These are phyloP conservation scores for Pinna nobilis DNA, from an alignment of 1,140 invertebrate species.

Conservation along the genomic window DNA sequence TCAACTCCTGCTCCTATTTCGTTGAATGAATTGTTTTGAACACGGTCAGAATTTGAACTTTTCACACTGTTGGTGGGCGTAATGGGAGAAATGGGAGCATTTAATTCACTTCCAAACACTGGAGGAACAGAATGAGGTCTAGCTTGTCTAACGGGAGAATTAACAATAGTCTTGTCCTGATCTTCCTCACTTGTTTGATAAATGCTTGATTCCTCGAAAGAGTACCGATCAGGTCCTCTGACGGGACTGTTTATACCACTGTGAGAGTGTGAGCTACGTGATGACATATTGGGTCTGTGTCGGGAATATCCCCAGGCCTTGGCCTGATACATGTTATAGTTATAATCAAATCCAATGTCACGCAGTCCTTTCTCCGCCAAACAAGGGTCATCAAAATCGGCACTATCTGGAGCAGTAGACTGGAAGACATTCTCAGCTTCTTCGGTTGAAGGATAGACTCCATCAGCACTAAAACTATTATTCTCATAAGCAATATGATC, in stretches of 20 bases:
- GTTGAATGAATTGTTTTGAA: background rate
- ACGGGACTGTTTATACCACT: background rate
- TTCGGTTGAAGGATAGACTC: constrained; percentile 42
- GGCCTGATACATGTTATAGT: constrained; percentile 44
- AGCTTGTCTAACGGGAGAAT: constrained; percentile 6
- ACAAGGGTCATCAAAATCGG: constrained; percentile 50
- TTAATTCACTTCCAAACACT: background rate
- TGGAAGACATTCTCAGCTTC: constrained; percentile 49
- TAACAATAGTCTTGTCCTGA: constrained; percentile 35
- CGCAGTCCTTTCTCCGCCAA: constrained; percentile 45
- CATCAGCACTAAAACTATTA: constrained; percentile 52
- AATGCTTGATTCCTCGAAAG: constrained; percentile 11
- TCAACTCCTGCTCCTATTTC: too few species aligned
- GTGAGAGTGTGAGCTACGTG: background rate
- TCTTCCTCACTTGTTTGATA: constrained; percentile 11
- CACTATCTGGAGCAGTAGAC: constrained; percentile 17
- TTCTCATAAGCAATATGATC: constrained; percentile 28
- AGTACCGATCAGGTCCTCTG: background rate
- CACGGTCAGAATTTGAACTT: background rate
- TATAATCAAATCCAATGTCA: constrained; percentile 50
- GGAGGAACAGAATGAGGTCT: constrained; percentile 33
- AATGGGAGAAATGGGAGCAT: background rate
- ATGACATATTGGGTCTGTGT: constrained; percentile 19
- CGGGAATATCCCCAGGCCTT: constrained; percentile 43
- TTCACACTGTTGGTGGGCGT: background rate